phyloP scores from a whole-genome alignment of 1,140 invertebrate species.

The Anthonomus grandis region DNA sequence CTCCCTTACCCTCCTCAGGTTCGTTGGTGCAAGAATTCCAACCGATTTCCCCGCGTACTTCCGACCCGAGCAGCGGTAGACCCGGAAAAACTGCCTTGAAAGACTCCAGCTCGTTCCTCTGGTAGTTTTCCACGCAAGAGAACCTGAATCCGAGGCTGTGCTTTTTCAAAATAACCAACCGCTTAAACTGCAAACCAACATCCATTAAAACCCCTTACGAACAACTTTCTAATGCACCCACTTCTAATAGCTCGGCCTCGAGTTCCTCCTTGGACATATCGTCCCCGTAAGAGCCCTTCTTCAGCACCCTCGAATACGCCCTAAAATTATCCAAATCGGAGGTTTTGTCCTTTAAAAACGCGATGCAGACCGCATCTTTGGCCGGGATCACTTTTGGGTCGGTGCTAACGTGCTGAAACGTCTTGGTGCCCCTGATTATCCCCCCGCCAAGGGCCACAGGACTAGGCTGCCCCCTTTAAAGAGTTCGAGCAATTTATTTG shows the following conservation, averaged over 20 bases:
- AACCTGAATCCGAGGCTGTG: slow-evolving; percentile 30
- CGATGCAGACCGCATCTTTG: slow-evolving; percentile 30
- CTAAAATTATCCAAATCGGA: slow-evolving; percentile 26
- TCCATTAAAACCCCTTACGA: background rate
- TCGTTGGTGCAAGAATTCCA: slow-evolving; percentile 31
- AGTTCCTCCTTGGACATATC: slow-evolving; percentile 32
- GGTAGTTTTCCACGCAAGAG: slow-evolving; percentile 33
- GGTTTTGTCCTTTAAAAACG: slow-evolving; percentile 28
- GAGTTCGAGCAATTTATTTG: background rate
- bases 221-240: slow-evolving; percentile 13
- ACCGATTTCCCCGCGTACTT: slow-evolving; percentile 36
- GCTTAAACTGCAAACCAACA: slow-evolving; percentile 30
- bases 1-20: background rate
- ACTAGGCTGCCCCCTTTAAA: slow-evolving; percentile 25
- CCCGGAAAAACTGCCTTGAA: slow-evolving; percentile 36
- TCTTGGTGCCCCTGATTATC: slow-evolving; percentile 28
- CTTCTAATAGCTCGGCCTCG: slow-evolving; percentile 26
- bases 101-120: slow-evolving; percentile 23
- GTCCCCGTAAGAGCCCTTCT: slow-evolving; percentile 4
- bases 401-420: slow-evolving; percentile 20
- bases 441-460: slow-evolving; percentile 35
- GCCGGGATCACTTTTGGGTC: slow-evolving; percentile 9
- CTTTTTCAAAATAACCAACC: slow-evolving; percentile 25
- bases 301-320: slow-evolving; percentile 35
- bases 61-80: slow-evolving; percentile 30